Conservation (phyloP, 2,888 invertebrate species). For the Timandra comae region DNA sequence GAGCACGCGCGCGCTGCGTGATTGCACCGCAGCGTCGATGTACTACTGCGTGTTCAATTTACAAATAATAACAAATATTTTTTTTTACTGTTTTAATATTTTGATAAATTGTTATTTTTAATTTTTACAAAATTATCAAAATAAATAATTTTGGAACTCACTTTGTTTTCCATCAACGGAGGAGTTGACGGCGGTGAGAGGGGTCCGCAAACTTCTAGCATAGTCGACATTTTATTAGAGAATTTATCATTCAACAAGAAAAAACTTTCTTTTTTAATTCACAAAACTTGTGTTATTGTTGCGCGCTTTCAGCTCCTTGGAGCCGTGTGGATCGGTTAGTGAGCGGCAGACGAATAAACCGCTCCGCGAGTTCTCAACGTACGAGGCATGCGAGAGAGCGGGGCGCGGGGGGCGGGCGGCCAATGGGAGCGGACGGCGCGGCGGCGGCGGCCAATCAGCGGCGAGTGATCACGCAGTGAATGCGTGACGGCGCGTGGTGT, state of each 20-base stretch:
- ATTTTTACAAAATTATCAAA: too few species aligned
- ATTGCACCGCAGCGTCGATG: constrained; percentile 44
- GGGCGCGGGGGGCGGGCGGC: constrained; percentile 76
- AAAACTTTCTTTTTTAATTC: constrained; percentile 69
- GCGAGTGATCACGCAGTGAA: constrained; percentile 80
- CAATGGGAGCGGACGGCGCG: constrained; percentile 85
- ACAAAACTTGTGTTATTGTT: constrained; percentile 59
- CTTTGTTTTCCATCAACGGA: constrained; percentile 78
- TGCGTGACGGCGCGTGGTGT: constrained; percentile 88
- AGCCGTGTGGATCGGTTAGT: constrained; percentile 62
- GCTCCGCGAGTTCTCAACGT: constrained; percentile 51
- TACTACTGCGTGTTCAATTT: constrained; percentile 57
- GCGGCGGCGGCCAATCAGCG: constrained; percentile 78
- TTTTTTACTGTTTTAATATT: constrained; percentile 5
- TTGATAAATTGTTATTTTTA: constrained; percentile 13
- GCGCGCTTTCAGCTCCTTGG: constrained; percentile 43
- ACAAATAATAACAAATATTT: constrained; percentile 33
- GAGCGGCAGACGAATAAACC: constrained; percentile 72
- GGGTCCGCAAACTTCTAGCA: constrained; percentile 70
- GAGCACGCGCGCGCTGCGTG: constrained; percentile 65
- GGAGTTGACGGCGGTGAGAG: constrained; percentile 85
- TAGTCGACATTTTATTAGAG: constrained; percentile 57
- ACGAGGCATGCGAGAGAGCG: constrained; percentile 80
- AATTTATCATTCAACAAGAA: constrained; percentile 51
- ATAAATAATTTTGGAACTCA: constrained; percentile 28